These are phyloP conservation scores for Tachycineta bicolor DNA, from an alignment of 2,113 vertebrate species.

Conservation along the genomic window DNA sequence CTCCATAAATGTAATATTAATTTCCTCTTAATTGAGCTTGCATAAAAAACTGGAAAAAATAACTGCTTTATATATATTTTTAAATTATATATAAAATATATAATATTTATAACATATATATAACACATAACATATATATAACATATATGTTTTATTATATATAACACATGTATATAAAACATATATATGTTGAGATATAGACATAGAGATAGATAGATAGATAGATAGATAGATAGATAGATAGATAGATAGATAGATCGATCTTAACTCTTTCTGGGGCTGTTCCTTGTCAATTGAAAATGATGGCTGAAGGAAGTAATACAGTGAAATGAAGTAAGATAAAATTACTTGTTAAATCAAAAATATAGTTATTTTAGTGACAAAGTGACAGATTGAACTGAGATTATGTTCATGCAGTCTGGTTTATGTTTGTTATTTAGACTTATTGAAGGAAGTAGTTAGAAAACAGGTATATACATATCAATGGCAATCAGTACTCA, in stretches of 20 bases:
- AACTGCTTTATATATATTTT: not conserved
- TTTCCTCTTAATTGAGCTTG: not conserved
- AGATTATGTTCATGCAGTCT: not conserved
- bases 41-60: not conserved
- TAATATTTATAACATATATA: too few species aligned
- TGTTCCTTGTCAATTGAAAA: not conserved
- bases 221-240: too few species aligned
- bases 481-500: not conserved
- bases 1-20: not conserved
- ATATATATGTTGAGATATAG: not conserved
- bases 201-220: too few species aligned
- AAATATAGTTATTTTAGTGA: not conserved
- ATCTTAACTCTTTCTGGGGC: not conserved
- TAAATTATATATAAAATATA: too few species aligned
- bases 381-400: not conserved
- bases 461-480: not conserved
- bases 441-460: not conserved
- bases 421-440: not conserved
- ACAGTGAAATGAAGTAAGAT: not conserved
- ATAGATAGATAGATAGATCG: too few species aligned
- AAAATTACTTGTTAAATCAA: not conserved
- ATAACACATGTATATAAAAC: too few species aligned
- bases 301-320: not conserved
- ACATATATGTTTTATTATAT: too few species aligned
- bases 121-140: too few species aligned